Percentiles rank a stretch among this genome's conserved stretches.
Evolutionary conservation across 2,797 vertebrate genomes (phyloP).

Genomic region (Gorsachius magnificus): DNA sequence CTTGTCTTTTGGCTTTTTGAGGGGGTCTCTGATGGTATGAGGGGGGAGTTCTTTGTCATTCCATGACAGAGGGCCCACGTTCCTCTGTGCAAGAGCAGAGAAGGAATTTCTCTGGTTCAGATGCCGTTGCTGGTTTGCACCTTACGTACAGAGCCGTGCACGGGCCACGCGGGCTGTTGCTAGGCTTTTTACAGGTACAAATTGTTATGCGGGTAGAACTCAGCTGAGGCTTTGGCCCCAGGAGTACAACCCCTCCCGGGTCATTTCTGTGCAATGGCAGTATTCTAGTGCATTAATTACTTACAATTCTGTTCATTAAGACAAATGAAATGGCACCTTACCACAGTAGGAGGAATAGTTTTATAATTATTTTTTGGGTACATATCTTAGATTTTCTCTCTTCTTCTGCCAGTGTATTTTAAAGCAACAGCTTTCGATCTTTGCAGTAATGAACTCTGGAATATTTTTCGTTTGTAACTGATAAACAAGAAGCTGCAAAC

Average conservation of each 20-base stretch:
- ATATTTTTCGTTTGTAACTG: neutral
- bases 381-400: neutral
- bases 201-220: too few species aligned
- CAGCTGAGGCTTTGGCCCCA: neutral
- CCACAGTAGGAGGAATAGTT: neutral
- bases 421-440: neutral
- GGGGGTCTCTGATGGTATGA: neutral
- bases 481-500: neutral
- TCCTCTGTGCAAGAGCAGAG: neutral
- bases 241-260: neutral
- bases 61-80: neutral
- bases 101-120: neutral
- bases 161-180: too few species aligned
- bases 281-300: neutral
- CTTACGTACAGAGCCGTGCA: accelerated
- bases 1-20: neutral
- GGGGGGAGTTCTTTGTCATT: neutral
- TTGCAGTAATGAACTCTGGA: neutral
- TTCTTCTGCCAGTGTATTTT: neutral
- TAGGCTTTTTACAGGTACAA: neutral
- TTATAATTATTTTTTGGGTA: neutral
- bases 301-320: neutral
- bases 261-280: neutral
- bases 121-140: neutral
- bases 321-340: neutral